Evolutionary conservation across 1,140 invertebrate species (phyloP).

Genomic region (Sitophilus oryzae): DNA sequence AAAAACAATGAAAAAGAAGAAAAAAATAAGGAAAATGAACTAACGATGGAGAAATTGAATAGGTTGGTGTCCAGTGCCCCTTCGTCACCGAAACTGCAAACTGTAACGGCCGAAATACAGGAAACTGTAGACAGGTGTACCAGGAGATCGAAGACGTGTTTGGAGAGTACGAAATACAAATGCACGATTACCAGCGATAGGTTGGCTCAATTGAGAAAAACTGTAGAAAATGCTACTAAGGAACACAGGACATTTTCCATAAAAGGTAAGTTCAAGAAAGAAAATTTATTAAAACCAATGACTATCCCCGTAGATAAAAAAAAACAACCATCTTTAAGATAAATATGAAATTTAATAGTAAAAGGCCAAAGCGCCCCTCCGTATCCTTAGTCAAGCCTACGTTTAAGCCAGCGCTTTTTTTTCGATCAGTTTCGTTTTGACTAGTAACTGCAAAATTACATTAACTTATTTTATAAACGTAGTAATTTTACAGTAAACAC

Average conservation of each 20-base stretch:
- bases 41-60: slow-evolving; percentile 6
- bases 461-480: too few species aligned
- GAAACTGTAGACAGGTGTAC: slow-evolving; percentile 24
- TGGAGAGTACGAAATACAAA: slow-evolving; percentile 32
- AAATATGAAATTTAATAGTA: too few species aligned
- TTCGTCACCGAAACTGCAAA: slow-evolving; percentile 20
- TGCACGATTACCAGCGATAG: slow-evolving; percentile 45
- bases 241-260: slow-evolving; percentile 50
- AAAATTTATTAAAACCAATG: too few species aligned
- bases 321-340: too few species aligned
- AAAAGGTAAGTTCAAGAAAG: slow-evolving; percentile 42
- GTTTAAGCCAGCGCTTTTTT: too few species aligned
- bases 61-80: slow-evolving; percentile 17
- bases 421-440: too few species aligned
- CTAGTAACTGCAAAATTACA: too few species aligned
- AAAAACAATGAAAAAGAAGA: slow-evolving; percentile 7
- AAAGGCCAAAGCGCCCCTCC: too few species aligned
- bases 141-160: slow-evolving; percentile 30
- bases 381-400: too few species aligned
- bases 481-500: too few species aligned
- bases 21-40: slow-evolving; percentile 17
- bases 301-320: too few species aligned
- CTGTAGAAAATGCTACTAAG: slow-evolving; percentile 48
- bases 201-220: slow-evolving; percentile 44
- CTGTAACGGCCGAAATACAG: slow-evolving; percentile 19